Evolutionary conservation across 2,113 vertebrate species (phyloP), one percentile per base, ranked within the genome.

Genomic region (Donacobius atricapilla): DNA sequence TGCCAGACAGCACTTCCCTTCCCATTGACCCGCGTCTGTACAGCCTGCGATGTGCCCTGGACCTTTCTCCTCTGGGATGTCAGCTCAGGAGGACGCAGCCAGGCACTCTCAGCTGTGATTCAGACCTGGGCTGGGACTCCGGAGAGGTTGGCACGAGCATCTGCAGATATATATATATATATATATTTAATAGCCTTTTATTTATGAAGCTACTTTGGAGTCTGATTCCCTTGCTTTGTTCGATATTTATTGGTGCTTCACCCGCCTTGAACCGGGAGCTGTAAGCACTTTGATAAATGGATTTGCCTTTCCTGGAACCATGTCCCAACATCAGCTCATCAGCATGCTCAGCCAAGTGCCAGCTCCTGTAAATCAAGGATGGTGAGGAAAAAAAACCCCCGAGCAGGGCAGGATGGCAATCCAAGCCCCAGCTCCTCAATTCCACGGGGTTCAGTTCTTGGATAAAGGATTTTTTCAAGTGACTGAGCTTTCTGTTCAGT

Each of bases 221-320:
- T 28, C 60, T 65, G 78, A 66, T 80, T 70, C 69, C 42, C 37
- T 89, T 35, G 60, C 66, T 94, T n/a, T 56, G 81, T 57, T 94
- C 0, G 0, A 31, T 89, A 65, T 87, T 80, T 90, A 78, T 90
- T 69, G 79, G 71, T 90, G 19, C 25, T 90, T 93, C 71, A 80
- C 75, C 92, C 71, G 35, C 76, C 69, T 58, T 89, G 88, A 90
- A 76, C 93, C 58, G 83, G 84, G 68, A 91, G n/a, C 83, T 14
- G 15, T 27, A 37, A 84, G 90, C 83, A 79, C 88, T 95, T 90
- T 69, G 88, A 92, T 81, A 89, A 95, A 95, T 96, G 77, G 84
- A 42, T 93, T 23, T 90, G 72, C 70, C 35, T 91, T 95, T 96
- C 90, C 95, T 93, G 92, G 81, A 87, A 89, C 7, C 0, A 3